Evolutionary conservation across 2,888 invertebrate genomes (phyloP).

Genomic region (Scelioninae gen. 1): DNA sequence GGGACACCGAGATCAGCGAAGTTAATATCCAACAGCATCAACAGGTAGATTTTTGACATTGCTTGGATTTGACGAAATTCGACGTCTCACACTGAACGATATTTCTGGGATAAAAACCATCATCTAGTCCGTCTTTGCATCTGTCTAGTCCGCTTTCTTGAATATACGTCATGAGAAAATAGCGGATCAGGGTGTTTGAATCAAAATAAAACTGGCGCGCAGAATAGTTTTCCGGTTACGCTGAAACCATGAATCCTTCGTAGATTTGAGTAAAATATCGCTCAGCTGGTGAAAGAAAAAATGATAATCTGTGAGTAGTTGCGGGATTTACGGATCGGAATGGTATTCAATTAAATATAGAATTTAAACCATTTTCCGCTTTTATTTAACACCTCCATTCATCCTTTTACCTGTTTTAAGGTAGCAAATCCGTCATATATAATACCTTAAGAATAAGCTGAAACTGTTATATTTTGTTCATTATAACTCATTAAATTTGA

Average conservation of each 20-base stretch:
- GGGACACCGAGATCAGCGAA: no score
- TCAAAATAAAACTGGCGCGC: conserved; percentile 48
- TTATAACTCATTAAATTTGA: no score
- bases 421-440: no score
- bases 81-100: conserved; percentile 16
- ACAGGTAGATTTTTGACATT: conserved; percentile 53
- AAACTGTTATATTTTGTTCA: no score
- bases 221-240: conserved; percentile 20
- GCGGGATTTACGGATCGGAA: conserved; percentile 31
- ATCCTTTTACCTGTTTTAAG: no score
- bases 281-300: conserved; percentile 20
- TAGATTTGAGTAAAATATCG: conserved; percentile 51
- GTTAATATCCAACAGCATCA: conserved; percentile 14
- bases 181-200: conserved; percentile 36
- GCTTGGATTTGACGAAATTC: conserved; percentile 6
- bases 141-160: conserved; percentile 23
- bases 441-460: no score
- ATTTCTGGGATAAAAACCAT: conserved; percentile 35
- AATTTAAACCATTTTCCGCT: conserved; percentile 22
- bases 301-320: conserved; percentile 19
- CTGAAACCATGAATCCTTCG: conserved; percentile 51
- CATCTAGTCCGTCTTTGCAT: conserved; percentile 25
- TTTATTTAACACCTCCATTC: no score
- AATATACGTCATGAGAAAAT: conserved; percentile 38
- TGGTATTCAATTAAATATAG: conserved; percentile 35